A percentile compares a stretch with the other conserved stretches of the same genome.
These are phyloP conservation scores for Venustoraphidia nigricollis DNA, from an alignment of 2,888 invertebrate species.

Conservation along the genomic window DNA sequence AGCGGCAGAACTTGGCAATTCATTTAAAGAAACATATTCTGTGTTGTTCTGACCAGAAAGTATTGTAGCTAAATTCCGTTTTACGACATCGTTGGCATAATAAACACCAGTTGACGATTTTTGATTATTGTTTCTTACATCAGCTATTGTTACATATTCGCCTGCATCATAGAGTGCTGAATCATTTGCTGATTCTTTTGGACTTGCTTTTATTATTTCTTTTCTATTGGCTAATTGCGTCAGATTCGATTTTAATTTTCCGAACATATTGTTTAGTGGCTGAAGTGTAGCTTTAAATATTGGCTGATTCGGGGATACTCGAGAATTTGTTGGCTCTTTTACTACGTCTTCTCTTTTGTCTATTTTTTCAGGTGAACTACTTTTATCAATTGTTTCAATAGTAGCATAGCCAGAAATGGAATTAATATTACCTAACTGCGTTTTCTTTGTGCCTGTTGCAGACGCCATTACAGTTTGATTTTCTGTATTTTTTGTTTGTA, in stretches of 20 bases:
- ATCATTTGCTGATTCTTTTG: constrained; percentile 20
- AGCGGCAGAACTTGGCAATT: constrained; percentile 38
- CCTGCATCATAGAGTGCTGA: constrained; percentile 38
- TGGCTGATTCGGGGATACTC: constrained; percentile 17
- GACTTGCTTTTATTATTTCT: constrained; percentile 29
- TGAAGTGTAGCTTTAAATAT: constrained; percentile 31
- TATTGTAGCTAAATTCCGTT: constrained; percentile 42
- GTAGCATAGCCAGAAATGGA: constrained; percentile 26
- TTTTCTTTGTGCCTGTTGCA: constrained; percentile 13
- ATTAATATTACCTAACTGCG: constrained; percentile 23
- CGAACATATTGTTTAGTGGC: constrained; percentile 58
- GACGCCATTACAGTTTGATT: constrained; percentile 4
- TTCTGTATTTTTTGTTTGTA: constrained; percentile 4
- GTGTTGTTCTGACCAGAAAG: constrained; percentile 47
- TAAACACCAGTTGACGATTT: constrained; percentile 30
- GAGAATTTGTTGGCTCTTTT: constrained; percentile 8
- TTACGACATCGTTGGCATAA: constrained; percentile 53
- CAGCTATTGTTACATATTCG: constrained; percentile 76
- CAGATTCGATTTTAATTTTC: constrained; percentile 40
- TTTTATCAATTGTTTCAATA: constrained; percentile 20
- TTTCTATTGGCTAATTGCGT: constrained; percentile 19
- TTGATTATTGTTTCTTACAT: constrained; percentile 65
- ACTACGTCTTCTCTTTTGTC: constrained; percentile 14
- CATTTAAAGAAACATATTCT: constrained; percentile 70
- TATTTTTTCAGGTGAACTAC: constrained; percentile 1